Evolutionary conservation across 2,888 invertebrate genomes (phyloP), one percentile per base, ranked within the genome.

Genomic region (Auanema freiburgensis): DNA sequence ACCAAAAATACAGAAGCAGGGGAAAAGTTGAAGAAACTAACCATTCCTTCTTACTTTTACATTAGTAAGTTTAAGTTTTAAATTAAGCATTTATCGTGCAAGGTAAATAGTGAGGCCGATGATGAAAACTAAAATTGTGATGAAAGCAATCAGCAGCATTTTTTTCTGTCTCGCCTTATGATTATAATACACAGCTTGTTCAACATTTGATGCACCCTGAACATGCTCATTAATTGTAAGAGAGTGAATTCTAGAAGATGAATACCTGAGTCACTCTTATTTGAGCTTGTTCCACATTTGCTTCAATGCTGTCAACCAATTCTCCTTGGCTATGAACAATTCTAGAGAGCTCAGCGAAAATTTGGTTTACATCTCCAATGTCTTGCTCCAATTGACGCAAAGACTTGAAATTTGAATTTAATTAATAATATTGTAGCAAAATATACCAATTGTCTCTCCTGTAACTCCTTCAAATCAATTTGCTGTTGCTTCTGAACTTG

Each of bases 311-410:
- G 59, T 82, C 82, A n/a, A 82, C 81, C 76, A 78, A 76, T 24
- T 81, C 80, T 6, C 79, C 82, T 60, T 82, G 82, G 18, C 83
- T 80, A 55, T 82, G 82, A 10, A 80, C 81, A 16, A 82, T 80
- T 53, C 74, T 71, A 0, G 82, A 79, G 42, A 82, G 70, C 58
- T 82, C 82, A 14, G 76, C 74, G 64, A 83, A 82, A 56, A 82
- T 82, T 69, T 80, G 73, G 64, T 83, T 81, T 24, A 82, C 79
- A 66, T 81, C 81, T 23, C 68, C 73, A 60, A 82, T 80, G 66
- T 82, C 82, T 46, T 69, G 67, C 52, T 83, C 82, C 62, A 82
- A 66, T 50, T 79, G 78, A 25, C 73, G 64, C 25, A 82, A 58
- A 14, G 78, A 74, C 74, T 81, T 46, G n/a, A n/a, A 50, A 69